phyloP scores from a whole-genome alignment of 2,888 invertebrate species.

The Nineta flava region DNA sequence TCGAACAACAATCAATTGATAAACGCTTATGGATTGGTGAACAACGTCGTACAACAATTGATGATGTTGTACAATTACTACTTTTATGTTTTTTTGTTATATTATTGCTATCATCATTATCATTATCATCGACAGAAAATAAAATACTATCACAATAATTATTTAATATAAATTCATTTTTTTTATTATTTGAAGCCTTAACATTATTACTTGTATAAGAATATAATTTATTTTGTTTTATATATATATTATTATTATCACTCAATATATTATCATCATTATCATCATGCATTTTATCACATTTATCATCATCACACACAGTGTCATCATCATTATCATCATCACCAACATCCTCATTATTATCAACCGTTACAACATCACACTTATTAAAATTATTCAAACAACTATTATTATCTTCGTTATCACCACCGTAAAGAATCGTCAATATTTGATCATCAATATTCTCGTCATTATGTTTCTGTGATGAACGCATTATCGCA shows the following conservation, averaged over 20 bases:
- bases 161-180: too few species aligned
- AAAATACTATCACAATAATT: too few species aligned
- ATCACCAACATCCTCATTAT: slow-evolving; percentile 13
- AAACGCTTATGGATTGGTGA: not conserved
- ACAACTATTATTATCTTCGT: slow-evolving; percentile 15
- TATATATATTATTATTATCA: slow-evolving; percentile 16
- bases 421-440: not conserved
- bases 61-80: too few species aligned
- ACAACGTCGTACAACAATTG: too few species aligned
- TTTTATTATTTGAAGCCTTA: too few species aligned
- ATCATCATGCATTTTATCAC: not conserved
- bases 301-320: not conserved
- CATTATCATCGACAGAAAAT: too few species aligned
- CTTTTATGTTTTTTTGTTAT: too few species aligned
- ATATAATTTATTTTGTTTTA: not conserved
- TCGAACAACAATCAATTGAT: not conserved
- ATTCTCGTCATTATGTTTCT: slow-evolving; percentile 4
- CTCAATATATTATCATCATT: slow-evolving; percentile 18
- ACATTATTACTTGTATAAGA: too few species aligned
- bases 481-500: slow-evolving; percentile 23
- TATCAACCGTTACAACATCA: slow-evolving; percentile 21
- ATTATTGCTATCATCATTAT: too few species aligned
- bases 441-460: not conserved
- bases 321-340: not conserved
- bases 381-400: slow-evolving; percentile 20